phyloP scores from a whole-genome alignment of 2,888 invertebrate species.

The Chymomyza procnemis region DNA sequence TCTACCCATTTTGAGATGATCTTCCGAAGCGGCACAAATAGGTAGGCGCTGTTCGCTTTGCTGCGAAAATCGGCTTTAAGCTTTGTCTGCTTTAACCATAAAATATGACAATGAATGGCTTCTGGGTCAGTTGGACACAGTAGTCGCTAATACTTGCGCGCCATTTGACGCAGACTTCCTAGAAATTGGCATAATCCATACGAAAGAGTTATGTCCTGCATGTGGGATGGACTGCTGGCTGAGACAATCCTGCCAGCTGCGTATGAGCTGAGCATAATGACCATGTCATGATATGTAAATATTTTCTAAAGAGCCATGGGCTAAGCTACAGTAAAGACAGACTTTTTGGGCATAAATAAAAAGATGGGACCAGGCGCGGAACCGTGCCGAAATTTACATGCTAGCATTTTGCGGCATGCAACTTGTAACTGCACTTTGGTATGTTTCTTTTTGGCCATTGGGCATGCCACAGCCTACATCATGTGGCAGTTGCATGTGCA shows the following conservation, averaged over 20 bases:
- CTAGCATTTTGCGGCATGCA: conserved; percentile 13
- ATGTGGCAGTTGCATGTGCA: conserved; percentile 12
- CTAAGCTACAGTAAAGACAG: conserved; percentile 45
- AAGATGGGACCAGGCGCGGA: conserved; percentile 15
- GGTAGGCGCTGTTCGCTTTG: conserved; percentile 3
- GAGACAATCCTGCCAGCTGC: conserved; percentile 2
- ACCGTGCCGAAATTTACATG: conserved; percentile 63
- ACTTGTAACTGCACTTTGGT: conserved; percentile 45
- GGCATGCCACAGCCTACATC: conserved; percentile 50
- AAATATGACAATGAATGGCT: conserved; percentile 63
- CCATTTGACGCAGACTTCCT: conserved; percentile 33
- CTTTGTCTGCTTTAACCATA: conserved; percentile 54
- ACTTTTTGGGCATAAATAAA: conserved; percentile 49
- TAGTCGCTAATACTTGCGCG: conserved; percentile 38
- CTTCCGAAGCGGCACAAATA: background rate
- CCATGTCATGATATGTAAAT: conserved; percentile 50
- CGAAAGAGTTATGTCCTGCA: conserved; percentile 58
- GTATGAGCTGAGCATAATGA: conserved; percentile 39
- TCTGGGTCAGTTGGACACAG: conserved; percentile 70
- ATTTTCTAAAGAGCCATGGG: conserved; percentile 30
- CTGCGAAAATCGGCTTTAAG: conserved; percentile 4
- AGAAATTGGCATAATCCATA: conserved; percentile 44
- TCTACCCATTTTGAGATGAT: background rate
- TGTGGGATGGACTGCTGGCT: conserved; percentile 30
- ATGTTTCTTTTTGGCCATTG: conserved; percentile 49